Evolutionary conservation across 2,113 vertebrate species (phyloP).

Genomic region (Ailuropoda melanoleuca): DNA sequence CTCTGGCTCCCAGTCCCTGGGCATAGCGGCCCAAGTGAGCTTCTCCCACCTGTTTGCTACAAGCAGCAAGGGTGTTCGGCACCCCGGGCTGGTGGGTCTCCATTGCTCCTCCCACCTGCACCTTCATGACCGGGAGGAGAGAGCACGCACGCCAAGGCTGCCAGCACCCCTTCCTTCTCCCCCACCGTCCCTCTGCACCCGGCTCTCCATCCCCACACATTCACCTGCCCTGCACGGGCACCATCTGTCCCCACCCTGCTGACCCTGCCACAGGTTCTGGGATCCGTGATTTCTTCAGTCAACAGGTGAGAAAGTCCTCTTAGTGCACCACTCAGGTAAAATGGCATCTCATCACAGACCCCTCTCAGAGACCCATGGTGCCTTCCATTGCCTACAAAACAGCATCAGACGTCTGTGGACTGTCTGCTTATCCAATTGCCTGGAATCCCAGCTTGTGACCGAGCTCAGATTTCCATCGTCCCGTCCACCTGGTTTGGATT

Average conservation of each 20-base stretch:
- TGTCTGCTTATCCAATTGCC: background rate
- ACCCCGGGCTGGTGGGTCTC: too few relatives aligned
- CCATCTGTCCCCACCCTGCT: background rate
- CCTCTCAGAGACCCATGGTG: background rate
- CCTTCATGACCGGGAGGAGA: background rate
- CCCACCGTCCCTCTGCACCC: background rate
- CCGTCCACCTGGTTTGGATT: background rate
- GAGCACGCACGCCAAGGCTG: accelerated
- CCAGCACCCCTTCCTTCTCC: background rate
- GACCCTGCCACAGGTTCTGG: background rate
- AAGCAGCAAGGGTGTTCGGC: background rate
- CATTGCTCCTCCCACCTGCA: accelerated
- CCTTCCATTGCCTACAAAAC: background rate
- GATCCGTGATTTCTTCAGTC: background rate
- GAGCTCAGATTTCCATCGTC: accelerated
- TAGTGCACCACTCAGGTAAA: background rate
- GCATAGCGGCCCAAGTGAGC: accelerated
- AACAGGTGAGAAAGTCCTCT: background rate
- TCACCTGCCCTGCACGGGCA: background rate
- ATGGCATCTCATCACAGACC: accelerated
- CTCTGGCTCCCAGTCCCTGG: accelerated
- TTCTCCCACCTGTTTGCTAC: background rate
- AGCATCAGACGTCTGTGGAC: background rate
- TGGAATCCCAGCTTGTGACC: background rate
- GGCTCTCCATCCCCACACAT: background rate